Evolutionary conservation across 2,888 invertebrate genomes (phyloP).

Genomic region (Conops quadrifasciatus): DNA sequence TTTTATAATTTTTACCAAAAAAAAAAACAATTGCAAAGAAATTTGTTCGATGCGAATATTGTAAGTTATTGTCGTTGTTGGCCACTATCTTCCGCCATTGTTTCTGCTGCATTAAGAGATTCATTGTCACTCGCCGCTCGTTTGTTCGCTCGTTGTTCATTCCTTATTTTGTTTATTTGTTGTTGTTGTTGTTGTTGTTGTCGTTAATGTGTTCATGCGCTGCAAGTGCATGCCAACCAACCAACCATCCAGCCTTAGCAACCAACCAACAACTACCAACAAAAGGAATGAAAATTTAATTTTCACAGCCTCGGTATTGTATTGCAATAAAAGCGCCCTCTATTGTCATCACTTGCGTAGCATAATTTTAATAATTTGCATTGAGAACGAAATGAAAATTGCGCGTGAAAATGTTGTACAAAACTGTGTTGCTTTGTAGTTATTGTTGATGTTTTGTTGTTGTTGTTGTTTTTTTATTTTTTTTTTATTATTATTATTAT

Average conservation of each 20-base stretch:
- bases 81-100: background rate
- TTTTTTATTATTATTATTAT: no score
- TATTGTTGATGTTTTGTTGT: constrained; percentile 1
- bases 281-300: constrained; percentile 28
- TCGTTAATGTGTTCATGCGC: no score
- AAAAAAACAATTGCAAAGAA: constrained; percentile 2
- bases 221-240: background rate
- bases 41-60: background rate
- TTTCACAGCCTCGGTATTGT: constrained; percentile 17
- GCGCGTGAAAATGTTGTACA: constrained; percentile 30
- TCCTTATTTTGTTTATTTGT: no score
- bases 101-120: no score
- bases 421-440: background rate
- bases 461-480: background rate
- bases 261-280: constrained; percentile 11
- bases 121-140: no score
- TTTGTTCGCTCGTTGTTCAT: no score
- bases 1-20: background rate
- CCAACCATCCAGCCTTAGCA: background rate
- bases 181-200: background rate
- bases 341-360: constrained; percentile 30
- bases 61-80: background rate
- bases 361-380: constrained; percentile 35
- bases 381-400: constrained; percentile 34
- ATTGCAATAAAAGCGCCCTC: constrained; percentile 27